These are phyloP conservation scores for Benitochromis conjunctus DNA, from an alignment of 2,113 vertebrate species.

Conservation along the genomic window DNA sequence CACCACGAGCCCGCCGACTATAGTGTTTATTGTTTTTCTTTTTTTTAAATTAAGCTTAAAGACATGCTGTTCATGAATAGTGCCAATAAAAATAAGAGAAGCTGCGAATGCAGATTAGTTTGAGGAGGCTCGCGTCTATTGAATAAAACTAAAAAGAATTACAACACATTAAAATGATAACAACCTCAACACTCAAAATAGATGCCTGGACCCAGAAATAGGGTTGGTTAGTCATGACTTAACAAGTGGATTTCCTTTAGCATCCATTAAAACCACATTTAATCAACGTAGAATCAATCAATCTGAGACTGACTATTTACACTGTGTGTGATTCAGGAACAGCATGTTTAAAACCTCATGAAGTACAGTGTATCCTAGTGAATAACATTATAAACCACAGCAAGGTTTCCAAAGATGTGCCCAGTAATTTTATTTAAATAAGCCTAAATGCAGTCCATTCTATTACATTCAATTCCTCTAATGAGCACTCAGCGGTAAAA, in stretches of 20 bases:
- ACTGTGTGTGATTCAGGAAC: neutral
- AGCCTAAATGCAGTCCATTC: conserved; percentile 3
- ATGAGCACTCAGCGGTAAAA: conserved; percentile 23
- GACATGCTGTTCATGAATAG: neutral
- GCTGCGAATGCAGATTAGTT: neutral
- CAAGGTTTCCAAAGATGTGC: neutral
- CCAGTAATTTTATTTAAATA: conserved; percentile 8
- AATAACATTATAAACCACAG: neutral
- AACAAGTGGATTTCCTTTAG: neutral
- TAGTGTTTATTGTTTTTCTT: neutral
- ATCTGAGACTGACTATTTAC: neutral
- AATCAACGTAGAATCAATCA: neutral
- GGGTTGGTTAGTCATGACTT: neutral
- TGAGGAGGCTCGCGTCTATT: neutral
- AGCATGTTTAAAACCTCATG: neutral
- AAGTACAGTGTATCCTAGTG: neutral
- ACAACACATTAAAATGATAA: neutral
- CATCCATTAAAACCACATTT: neutral
- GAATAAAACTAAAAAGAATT: neutral
- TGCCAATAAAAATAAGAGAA: neutral
- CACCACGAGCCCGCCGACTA: neutral
- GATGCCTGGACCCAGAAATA: neutral
- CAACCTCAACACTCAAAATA: neutral
- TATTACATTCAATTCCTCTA: conserved; percentile 11
- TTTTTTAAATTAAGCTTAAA: neutral